Evolutionary conservation across 1,140 invertebrate genomes (phyloP).

Genomic region (Pogonomyrmex californicus): DNA sequence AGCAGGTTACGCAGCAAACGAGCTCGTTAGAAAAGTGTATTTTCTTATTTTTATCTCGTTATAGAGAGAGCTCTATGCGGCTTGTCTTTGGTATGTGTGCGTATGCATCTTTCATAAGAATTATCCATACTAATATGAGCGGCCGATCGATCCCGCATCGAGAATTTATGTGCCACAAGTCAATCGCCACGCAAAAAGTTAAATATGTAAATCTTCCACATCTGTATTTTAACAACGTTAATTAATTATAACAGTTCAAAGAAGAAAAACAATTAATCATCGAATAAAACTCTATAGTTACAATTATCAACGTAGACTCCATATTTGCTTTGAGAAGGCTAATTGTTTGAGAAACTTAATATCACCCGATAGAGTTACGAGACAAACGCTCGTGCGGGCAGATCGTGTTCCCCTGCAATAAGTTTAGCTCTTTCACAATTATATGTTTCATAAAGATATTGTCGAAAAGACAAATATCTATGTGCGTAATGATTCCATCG

Average conservation of each 20-base stretch:
- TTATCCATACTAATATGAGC: conserved; percentile 15
- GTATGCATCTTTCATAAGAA: conserved; percentile 30
- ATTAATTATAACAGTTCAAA: neutral
- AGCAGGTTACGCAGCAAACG: conserved; percentile 32
- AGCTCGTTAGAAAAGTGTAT: conserved; percentile 35
- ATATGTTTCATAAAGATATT: neutral
- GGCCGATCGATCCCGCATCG: conserved; percentile 1
- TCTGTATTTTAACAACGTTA: neutral
- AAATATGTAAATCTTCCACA: neutral
- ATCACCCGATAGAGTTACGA: neutral
- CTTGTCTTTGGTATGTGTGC: neutral
- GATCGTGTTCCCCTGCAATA: neutral
- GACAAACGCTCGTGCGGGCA: neutral
- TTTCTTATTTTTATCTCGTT: conserved; percentile 61
- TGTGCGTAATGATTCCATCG: neutral
- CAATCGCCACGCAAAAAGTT: neutral
- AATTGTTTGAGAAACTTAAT: neutral
- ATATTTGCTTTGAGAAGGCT: neutral
- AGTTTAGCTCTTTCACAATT: conserved; percentile 23
- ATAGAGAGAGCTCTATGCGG: neutral
- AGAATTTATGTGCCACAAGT: conserved; percentile 2
- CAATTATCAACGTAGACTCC: neutral
- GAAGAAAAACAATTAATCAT: neutral
- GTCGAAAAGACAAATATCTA: conserved; percentile 9
- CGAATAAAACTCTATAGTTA: neutral